Evolutionary conservation across 2,888 invertebrate species (phyloP).

Genomic region (Ichneumon xanthorius): DNA sequence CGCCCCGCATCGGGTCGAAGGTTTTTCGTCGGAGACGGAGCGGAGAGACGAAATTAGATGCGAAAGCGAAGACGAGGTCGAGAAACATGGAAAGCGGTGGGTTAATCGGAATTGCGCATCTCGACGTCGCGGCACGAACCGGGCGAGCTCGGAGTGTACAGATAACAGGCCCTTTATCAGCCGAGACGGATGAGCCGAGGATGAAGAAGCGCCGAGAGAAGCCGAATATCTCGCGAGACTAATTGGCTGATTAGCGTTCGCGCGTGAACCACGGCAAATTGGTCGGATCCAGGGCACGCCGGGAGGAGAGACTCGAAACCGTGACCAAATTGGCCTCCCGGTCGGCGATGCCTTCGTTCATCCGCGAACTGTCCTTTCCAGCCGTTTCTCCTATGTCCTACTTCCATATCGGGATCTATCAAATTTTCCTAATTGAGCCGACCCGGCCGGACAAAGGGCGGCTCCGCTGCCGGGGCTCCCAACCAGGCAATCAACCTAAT

Average conservation of each 20-base stretch:
- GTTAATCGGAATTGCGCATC: slow-evolving; percentile 54
- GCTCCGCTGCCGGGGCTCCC: too few relatives aligned
- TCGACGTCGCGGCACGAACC: slow-evolving; percentile 38
- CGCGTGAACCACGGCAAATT: slow-evolving; percentile 69
- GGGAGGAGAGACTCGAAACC: slow-evolving; percentile 13
- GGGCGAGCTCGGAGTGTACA: background rate
- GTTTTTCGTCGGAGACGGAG: slow-evolving; percentile 19
- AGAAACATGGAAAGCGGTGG: background rate
- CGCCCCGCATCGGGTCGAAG: background rate
- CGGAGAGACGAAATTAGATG: slow-evolving; percentile 10
- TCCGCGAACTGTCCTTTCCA: too few relatives aligned
- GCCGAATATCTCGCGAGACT: slow-evolving; percentile 62
- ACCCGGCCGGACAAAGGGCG: too few relatives aligned
- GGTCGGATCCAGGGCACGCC: slow-evolving; percentile 65
- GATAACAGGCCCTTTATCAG: slow-evolving; percentile 42
- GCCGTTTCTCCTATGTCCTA: too few relatives aligned
- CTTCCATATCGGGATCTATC: too few relatives aligned
- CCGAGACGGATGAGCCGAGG: slow-evolving; percentile 22
- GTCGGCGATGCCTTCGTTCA: background rate
- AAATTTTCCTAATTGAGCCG: too few relatives aligned
- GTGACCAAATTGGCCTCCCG: slow-evolving; percentile 36
- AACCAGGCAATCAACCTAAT: slow-evolving; percentile 67
- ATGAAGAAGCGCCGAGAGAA: slow-evolving; percentile 14
- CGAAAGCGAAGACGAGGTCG: background rate
- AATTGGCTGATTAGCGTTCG: slow-evolving; percentile 73